phyloP scores from a whole-genome alignment of 2,113 vertebrate species.

The Cryptomyrus ogoouensis region DNA sequence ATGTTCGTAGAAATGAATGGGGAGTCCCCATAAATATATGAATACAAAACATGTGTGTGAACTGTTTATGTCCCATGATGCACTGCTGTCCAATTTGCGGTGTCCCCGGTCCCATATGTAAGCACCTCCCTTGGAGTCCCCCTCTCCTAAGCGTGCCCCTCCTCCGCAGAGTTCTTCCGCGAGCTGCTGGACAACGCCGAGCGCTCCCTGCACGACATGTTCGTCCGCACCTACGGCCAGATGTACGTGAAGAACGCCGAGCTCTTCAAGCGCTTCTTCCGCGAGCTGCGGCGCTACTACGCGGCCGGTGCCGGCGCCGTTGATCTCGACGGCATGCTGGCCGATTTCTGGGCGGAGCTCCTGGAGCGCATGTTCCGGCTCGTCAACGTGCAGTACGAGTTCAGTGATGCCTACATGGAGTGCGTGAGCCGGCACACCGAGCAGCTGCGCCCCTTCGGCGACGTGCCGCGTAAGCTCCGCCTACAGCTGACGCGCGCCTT shows the following conservation, averaged over 20 bases:
- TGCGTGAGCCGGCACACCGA: slow-evolving; percentile 91
- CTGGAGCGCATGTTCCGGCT: slow-evolving; percentile 94
- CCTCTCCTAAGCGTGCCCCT: not conserved
- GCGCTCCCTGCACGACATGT: slow-evolving; percentile 86
- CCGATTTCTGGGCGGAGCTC: slow-evolving; percentile 89
- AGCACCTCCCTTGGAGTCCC: not conserved
- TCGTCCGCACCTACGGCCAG: slow-evolving; percentile 84
- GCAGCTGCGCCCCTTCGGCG: slow-evolving; percentile 91
- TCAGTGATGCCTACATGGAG: slow-evolving; percentile 85
- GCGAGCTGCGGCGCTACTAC: slow-evolving; percentile 80
- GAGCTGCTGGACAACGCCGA: slow-evolving; percentile 87
- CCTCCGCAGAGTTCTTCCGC: slow-evolving; percentile 86
- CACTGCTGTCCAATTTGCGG: not conserved
- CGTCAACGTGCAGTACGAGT: slow-evolving; percentile 91
- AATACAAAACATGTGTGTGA: not conserved
- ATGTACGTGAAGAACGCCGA: slow-evolving; percentile 91
- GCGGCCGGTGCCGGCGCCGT: slow-evolving; percentile 67
- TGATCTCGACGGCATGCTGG: slow-evolving; percentile 88
- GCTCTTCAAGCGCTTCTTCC: slow-evolving; percentile 91
- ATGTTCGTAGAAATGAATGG: not conserved
- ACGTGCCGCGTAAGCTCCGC: slow-evolving; percentile 87
- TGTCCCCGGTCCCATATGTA: not conserved
- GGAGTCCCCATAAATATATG: not conserved
- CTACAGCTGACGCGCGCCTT: slow-evolving; percentile 85
- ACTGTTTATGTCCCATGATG: not conserved